phyloP scores from a whole-genome alignment of 2,888 invertebrate genomes.

The Lottia gigantea region DNA sequence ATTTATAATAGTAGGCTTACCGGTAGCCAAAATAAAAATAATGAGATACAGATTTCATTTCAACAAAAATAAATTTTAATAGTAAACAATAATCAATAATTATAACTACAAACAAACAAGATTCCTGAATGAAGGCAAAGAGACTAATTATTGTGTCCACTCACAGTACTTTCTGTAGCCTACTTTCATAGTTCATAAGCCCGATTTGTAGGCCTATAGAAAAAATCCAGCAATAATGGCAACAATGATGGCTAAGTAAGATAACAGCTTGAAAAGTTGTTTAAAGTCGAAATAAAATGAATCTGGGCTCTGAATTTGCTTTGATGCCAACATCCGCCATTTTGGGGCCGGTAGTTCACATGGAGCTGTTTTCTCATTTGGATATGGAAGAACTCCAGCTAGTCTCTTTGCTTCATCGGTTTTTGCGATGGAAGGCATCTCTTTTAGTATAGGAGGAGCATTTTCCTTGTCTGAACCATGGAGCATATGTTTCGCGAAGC shows the following conservation, averaged over 20 bases:
- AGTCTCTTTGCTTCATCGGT: conserved; percentile 31
- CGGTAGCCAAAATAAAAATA: too few species aligned
- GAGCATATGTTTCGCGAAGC: conserved; percentile 27
- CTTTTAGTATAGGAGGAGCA: conserved; percentile 16
- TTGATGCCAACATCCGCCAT: neutral
- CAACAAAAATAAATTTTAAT: too few species aligned
- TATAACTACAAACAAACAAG: too few species aligned
- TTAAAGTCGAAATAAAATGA: neutral
- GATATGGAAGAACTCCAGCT: conserved; percentile 30
- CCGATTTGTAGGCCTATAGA: neutral
- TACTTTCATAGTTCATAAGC: too few species aligned
- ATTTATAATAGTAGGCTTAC: too few species aligned
- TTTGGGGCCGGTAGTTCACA: neutral
- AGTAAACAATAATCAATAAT: too few species aligned
- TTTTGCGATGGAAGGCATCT: conserved; percentile 36
- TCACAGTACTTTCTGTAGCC: too few species aligned
- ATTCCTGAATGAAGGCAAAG: too few species aligned
- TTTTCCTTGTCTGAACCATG: conserved; percentile 4
- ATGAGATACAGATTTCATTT: too few species aligned
- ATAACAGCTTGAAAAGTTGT: neutral
- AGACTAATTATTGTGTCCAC: too few species aligned
- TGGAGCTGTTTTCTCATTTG: neutral
- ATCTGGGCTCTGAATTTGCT: neutral
- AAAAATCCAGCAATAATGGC: neutral
- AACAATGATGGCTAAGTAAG: neutral